Percentiles rank a stretch among this genome's conserved stretches.
phyloP scores from a whole-genome alignment of 1,140 invertebrate genomes.

The Scaptomyza montana region DNA sequence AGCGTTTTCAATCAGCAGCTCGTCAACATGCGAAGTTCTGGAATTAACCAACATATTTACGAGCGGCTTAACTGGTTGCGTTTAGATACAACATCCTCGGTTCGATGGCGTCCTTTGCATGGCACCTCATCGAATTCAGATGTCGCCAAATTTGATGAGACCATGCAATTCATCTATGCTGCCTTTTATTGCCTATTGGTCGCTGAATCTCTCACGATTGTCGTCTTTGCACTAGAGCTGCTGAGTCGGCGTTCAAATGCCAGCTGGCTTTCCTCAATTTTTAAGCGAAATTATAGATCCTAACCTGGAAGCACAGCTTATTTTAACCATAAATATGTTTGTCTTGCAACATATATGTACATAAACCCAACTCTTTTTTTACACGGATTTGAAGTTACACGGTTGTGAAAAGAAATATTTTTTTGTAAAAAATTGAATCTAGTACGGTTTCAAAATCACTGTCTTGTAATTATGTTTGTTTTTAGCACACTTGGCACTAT shows the following conservation, averaged over 20 bases:
- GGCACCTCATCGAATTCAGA: background rate
- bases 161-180: conserved; percentile 53
- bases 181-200: conserved; percentile 45
- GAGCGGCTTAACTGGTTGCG: conserved; percentile 17
- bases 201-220: conserved; percentile 11
- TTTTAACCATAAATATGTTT: too few relatives aligned
- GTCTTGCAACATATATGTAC: too few relatives aligned
- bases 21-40: conserved; percentile 58
- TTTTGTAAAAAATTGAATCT: too few relatives aligned
- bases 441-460: too few relatives aligned
- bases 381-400: too few relatives aligned
- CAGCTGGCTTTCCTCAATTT: conserved; percentile 4
- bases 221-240: conserved; percentile 44
- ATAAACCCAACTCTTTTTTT: too few relatives aligned
- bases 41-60: conserved; percentile 35
- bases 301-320: too few relatives aligned
- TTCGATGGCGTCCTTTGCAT: background rate
- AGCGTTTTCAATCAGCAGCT: conserved; percentile 23
- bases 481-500: too few relatives aligned
- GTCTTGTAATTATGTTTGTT: too few relatives aligned
- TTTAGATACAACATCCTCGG: background rate
- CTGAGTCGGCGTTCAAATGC: conserved; percentile 15
- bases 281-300: background rate
- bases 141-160: conserved; percentile 21
- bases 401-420: too few relatives aligned